Evolutionary conservation across 2,113 vertebrate genomes (phyloP), one percentile per base, ranked within the genome.

Genomic region (Burhinus oedicnemus): DNA sequence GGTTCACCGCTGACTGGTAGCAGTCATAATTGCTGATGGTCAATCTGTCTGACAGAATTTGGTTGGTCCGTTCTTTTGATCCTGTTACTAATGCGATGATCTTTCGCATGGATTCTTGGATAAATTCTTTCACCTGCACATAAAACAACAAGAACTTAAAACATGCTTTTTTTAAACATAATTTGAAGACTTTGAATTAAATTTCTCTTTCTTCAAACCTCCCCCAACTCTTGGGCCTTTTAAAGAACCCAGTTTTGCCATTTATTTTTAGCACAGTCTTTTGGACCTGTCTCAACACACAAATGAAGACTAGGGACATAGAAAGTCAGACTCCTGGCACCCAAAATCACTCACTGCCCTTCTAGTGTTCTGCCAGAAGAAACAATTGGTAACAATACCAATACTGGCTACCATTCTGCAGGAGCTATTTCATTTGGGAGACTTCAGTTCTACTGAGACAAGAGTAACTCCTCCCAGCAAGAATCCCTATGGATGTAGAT

Each of bases 1-100:
- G 97, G 4, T 95, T 93, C 51, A 98, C 96, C 0, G 98, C 97
- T 2, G 92, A 79, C 91, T 97, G 96, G 97, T 99, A 99, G 95
- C 99, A 99, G 36, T 92, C 68, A 2, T 99, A 97, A 81, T 98
- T 97, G 7, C 71, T 97, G 90, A 99, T 98, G 4, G 94, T 97
- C 29, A 96, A 12, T 49, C 96, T 97, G 12, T 96, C 90, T 9
- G 97, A 95, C 60, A 99, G 90, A 22, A 99, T 95, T 60, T 94
- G 60, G 22, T 98, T 77, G 0, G 95, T 88, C 74, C 94, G 65
- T 3, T 94, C 74, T 14, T 64, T 38, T 1, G 98, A 98, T 25
- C 92, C 95, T 1, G 98, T 98, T 95, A 99, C 95, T 88, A 79
- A 40, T 34, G 96, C 95, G 15, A 98, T 98, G 34, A 99, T 98